Percentiles rank a stretch among this genome's conserved stretches.
phyloP scores from a whole-genome alignment of 2,797 vertebrate species.

The Microctenopoma lineatum region DNA sequence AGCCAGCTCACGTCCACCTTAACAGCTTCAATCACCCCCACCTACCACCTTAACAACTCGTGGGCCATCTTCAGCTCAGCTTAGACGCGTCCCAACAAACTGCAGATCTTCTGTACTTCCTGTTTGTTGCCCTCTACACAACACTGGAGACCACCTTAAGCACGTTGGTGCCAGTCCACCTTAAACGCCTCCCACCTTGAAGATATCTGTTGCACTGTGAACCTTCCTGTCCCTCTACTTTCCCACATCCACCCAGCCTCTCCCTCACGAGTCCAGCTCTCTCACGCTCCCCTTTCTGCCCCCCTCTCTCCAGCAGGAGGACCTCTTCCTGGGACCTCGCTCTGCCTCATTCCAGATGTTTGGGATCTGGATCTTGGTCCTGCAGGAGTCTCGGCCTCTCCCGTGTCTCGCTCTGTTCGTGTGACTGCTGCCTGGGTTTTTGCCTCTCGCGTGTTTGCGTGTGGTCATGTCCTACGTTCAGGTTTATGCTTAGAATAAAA shows the following conservation, averaged over 20 bases:
- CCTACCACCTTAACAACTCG: background rate
- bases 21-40: background rate
- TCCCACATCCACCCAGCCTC: conserved; percentile 36
- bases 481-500: no score
- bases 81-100: no score
- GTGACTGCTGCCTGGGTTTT: background rate
- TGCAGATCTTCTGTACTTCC: no score
- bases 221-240: conserved; percentile 3
- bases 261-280: no score
- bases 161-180: no score
- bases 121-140: no score
- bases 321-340: conserved; percentile 27
- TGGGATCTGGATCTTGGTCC: background rate
- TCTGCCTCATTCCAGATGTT: background rate
- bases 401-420: conserved; percentile 42
- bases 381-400: background rate
- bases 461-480: no score
- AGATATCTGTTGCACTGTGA: background rate
- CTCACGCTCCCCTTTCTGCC: conserved; percentile 31
- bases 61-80: no score
- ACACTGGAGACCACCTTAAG: no score
- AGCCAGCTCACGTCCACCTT: background rate
- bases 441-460: background rate
- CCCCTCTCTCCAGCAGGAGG: conserved; percentile 22
- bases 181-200: conserved; percentile 14